Evolutionary conservation across 2,888 invertebrate genomes (phyloP), one percentile per base, ranked within the genome.

Genomic region (Rotaria sp.): DNA sequence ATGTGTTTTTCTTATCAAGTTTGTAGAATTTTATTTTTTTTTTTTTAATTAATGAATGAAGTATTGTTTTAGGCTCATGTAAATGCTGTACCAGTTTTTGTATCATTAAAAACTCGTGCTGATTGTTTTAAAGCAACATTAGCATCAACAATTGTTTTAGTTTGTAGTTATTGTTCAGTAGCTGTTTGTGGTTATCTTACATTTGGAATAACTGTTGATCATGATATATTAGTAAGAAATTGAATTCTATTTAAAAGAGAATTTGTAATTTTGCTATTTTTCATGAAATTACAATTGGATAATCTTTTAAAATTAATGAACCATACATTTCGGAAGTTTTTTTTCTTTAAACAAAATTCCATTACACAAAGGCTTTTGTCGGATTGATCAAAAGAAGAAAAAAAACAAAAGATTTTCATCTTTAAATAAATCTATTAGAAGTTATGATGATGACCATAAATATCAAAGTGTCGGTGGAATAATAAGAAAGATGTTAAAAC

Each of bases 1-100:
- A 92, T 93, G 86, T 93, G 93, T 88, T 93, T 94, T 89, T 93
- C 93, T 11, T 93, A 93, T 90, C 93, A 93, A 92, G 93, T 93
- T 90, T 87, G 88, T 88, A 24, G 26, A 75, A 30, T 26, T 8
- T 21, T 3, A 3, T 26, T 21, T 15, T 84, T 15, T 3, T 13
- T 8, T 35, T 0, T 13, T 75, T 5, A 26, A 80, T 45, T 13
- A 21, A 10, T 7, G 2, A 24, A 80, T n/a, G 7, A 67, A 4
- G 2, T 2, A 50, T 86, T 41, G 84, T 74, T 88, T 48, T 90
- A 93, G 93, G 93, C 93, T 88, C 93, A 93, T 89, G 93, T 93
- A 88, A 93, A 93, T 85, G 92, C 93, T 30, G 92, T 94, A 87
- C 93, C 93, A 13, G 93, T 93, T 57, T 93, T 93, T 88, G 92